These are phyloP conservation scores for Euplagia quadripunctaria DNA, from an alignment of 2,888 invertebrate species.

Conservation along the genomic window DNA sequence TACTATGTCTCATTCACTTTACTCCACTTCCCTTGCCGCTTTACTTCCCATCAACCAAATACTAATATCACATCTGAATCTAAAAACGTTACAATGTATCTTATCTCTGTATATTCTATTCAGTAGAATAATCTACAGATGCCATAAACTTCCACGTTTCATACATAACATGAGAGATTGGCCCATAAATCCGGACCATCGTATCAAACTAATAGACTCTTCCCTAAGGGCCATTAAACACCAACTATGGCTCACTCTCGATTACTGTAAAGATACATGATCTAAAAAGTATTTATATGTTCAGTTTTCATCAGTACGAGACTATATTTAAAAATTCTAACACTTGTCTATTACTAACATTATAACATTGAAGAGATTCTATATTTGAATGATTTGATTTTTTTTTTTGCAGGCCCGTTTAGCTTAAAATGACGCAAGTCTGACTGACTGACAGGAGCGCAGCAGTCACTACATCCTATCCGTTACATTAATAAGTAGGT, in stretches of 20 bases:
- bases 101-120: constrained; percentile 10
- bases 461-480: background rate
- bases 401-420: background rate
- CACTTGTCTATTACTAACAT: background rate
- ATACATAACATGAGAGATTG: constrained; percentile 64
- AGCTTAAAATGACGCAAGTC: background rate
- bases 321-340: background rate
- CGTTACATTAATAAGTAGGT: too few relatives aligned
- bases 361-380: background rate
- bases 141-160: constrained; percentile 53
- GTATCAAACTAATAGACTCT: constrained; percentile 74
- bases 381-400: background rate
- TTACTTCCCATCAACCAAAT: constrained; percentile 3
- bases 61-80: constrained; percentile 11
- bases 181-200: constrained; percentile 69
- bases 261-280: constrained; percentile 34
- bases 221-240: constrained; percentile 72
- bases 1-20: background rate
- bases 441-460: too few relatives aligned
- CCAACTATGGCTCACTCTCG: constrained; percentile 56
- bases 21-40: background rate
- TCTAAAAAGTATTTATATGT: constrained; percentile 35
- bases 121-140: constrained; percentile 9
- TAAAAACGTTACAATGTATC: constrained; percentile 17
- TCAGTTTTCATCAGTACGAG: background rate